Conservation (phyloP, 2,113 vertebrate genomes). For the Dromiciops gliroides region DNA sequence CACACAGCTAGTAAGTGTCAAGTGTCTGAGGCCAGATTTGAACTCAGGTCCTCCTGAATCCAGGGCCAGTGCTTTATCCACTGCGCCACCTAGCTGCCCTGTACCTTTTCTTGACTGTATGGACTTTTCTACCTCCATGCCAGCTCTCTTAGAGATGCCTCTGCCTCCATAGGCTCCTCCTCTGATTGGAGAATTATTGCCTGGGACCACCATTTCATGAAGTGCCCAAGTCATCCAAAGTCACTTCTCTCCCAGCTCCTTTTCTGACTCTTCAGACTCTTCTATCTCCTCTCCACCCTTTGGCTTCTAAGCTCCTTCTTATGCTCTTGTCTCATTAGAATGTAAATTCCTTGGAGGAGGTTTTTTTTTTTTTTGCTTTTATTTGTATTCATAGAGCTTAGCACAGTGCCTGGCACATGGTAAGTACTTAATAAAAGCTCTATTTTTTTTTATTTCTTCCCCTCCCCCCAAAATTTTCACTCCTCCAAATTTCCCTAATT, state of each 20-base stretch:
- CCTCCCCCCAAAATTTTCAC: no score
- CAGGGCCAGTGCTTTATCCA: no score
- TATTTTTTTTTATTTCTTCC: no score
- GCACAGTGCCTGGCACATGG: background rate
- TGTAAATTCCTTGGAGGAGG: background rate
- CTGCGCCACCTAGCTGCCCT: no score
- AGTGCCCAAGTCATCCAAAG: background rate
- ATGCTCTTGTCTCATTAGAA: background rate
- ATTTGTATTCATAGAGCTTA: background rate
- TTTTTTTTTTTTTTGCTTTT: background rate
- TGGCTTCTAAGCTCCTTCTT: background rate
- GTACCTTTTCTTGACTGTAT: background rate
- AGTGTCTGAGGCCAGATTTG: no score
- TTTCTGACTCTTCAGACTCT: no score
- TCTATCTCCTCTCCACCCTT: no score
- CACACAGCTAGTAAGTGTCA: no score
- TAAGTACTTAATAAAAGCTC: no score
- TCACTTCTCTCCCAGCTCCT: no score
- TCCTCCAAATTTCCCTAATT: no score
- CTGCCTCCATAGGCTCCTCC: background rate
- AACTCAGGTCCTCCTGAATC: no score
- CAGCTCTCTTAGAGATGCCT: background rate
- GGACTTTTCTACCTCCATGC: background rate
- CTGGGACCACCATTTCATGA: background rate
- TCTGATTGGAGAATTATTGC: background rate